phyloP scores from a whole-genome alignment of 2,113 vertebrate genomes.

The Cyanistes caeruleus region DNA sequence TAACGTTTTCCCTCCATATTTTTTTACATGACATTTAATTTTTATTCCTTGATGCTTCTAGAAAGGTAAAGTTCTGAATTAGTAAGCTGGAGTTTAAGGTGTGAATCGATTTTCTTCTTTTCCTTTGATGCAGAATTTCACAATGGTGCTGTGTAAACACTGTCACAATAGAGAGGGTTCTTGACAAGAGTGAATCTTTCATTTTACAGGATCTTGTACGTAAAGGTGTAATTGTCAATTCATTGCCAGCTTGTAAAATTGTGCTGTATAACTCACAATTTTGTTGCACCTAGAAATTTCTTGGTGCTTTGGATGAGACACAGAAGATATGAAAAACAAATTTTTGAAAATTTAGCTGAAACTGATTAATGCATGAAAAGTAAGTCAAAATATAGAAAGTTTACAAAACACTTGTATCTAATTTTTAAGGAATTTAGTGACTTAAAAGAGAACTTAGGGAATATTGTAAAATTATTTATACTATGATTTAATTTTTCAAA shows the following conservation, averaged over 20 bases:
- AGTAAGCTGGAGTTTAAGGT: neutral
- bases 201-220: neutral
- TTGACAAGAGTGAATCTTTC: neutral
- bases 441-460: neutral
- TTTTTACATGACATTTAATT: neutral
- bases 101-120: conserved; percentile 11
- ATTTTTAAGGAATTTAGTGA: neutral
- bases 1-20: neutral
- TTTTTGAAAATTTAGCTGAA: neutral
- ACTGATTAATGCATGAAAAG: neutral
- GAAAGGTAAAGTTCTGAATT: neutral
- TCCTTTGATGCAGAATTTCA: conserved; percentile 6
- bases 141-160: neutral
- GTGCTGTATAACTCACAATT: neutral
- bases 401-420: neutral
- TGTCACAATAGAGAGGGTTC: neutral
- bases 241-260: neutral
- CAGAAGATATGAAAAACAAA: conserved; percentile 24
- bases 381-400: neutral
- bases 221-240: neutral
- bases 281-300: neutral
- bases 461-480: neutral
- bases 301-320: neutral
- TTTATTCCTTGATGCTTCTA: neutral
- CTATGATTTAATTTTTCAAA: neutral